Percentiles rank a stretch among this genome's conserved stretches.
These are phyloP conservation scores for Zaprionus lachaisei DNA, from an alignment of 1,140 invertebrate genomes.

Conservation along the genomic window DNA sequence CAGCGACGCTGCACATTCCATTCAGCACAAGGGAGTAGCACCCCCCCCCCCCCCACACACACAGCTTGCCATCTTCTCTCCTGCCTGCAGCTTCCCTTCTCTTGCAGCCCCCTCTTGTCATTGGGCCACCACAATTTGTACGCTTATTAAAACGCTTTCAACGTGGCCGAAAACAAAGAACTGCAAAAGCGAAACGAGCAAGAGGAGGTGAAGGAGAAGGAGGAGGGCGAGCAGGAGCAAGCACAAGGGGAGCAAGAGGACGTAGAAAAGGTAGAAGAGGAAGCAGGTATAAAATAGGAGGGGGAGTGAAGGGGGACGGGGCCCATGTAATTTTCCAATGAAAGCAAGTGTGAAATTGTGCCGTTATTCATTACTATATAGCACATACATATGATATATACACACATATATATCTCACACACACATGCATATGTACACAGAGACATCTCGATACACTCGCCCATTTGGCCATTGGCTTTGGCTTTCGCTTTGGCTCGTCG, in stretches of 20 bases:
- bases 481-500: not conserved
- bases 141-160: conserved; percentile 45
- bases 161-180: conserved; percentile 31
- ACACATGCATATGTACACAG: not conserved
- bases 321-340: conserved; percentile 34
- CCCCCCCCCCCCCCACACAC: not conserved
- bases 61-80: not conserved
- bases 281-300: too few species aligned
- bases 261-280: too few species aligned
- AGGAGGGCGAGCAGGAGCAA: too few species aligned
- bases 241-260: too few species aligned
- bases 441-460: not conserved
- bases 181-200: not conserved
- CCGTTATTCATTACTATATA: conserved; percentile 36
- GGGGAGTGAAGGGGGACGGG: too few species aligned
- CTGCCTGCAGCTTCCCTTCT: not conserved
- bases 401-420: not conserved
- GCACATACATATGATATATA: conserved; percentile 1
- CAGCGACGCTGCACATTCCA: not conserved
- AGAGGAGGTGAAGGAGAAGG: not conserved
- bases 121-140: conserved; percentile 16
- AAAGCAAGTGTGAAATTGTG: conserved; percentile 48
- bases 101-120: not conserved
- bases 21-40: not conserved
- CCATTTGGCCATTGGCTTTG: conserved; percentile 5